Percentiles rank a stretch among this genome's conserved stretches.
These are phyloP conservation scores for Neoscelio sp. DNA, from an alignment of 2,888 invertebrate species.

Conservation along the genomic window DNA sequence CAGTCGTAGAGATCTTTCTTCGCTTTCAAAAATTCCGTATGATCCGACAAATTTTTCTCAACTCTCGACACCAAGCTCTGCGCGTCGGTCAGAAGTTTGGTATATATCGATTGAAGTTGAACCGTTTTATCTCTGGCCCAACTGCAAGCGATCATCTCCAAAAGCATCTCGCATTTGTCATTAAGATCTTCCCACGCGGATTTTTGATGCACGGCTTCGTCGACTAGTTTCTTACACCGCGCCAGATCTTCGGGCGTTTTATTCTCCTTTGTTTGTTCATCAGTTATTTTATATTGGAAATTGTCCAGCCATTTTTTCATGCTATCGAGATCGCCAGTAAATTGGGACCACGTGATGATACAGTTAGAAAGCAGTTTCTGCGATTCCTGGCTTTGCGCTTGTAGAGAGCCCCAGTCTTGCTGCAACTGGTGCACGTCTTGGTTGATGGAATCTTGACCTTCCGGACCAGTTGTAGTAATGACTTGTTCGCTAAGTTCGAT, in stretches of 20 bases:
- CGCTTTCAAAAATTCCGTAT: conserved; percentile 94
- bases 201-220: conserved; percentile 91
- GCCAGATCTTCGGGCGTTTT: conserved; percentile 92
- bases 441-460: conserved; percentile 92
- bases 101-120: conserved; percentile 92
- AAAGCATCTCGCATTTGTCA: conserved; percentile 93
- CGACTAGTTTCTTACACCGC: conserved; percentile 89
- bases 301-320: conserved; percentile 91
- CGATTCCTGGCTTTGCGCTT: conserved; percentile 90
- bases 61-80: conserved; percentile 93
- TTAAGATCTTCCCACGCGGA: conserved; percentile 92
- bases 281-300: conserved; percentile 87
- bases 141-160: conserved; percentile 93
- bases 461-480: conserved; percentile 90
- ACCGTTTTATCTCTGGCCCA: conserved; percentile 95
- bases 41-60: conserved; percentile 95
- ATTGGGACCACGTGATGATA: conserved; percentile 88
- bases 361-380: conserved; percentile 90
- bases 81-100: conserved; percentile 90
- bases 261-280: conserved; percentile 87
- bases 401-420: conserved; percentile 92
- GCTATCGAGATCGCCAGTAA: conserved; percentile 88
- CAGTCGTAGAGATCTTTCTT: conserved; percentile 93
- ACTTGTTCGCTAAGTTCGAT: conserved; percentile 90
- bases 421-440: conserved; percentile 93